A percentile compares a stretch with the other conserved stretches of the same genome.
Conservation (phyloP, 2,113 vertebrate genomes). For the Centrocercus urophasianus region DNA sequence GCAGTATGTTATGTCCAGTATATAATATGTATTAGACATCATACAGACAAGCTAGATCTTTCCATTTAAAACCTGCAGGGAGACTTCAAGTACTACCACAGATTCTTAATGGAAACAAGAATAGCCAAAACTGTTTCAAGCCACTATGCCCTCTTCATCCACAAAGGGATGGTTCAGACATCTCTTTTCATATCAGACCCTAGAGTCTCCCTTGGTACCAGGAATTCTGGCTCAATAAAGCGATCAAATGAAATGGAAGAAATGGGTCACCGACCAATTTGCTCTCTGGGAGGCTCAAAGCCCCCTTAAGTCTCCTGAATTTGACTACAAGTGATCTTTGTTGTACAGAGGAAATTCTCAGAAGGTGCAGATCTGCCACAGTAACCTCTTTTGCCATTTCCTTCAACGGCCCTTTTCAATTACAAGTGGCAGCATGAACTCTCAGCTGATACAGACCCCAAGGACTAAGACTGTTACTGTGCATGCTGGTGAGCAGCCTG, state of each 20-base stretch:
- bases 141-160: neutral
- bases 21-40: neutral
- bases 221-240: neutral
- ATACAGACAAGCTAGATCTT: neutral
- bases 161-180: neutral
- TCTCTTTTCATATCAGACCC: neutral
- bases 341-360: neutral
- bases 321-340: neutral
- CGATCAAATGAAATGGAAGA: constrained; percentile 35
- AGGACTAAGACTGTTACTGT: neutral
- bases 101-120: neutral
- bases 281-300: neutral
- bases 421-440: neutral
- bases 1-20: neutral
- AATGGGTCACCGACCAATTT: neutral
- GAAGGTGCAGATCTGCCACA: neutral
- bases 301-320: neutral
- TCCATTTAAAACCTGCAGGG: neutral
- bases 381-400: neutral
- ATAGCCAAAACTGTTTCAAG: neutral
- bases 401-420: neutral
- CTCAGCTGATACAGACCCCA: neutral
- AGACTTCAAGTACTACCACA: neutral
- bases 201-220: neutral
- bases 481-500: neutral